Conservation (phyloP, 2,797 vertebrate species). For the Acanthopagrus latus region DNA sequence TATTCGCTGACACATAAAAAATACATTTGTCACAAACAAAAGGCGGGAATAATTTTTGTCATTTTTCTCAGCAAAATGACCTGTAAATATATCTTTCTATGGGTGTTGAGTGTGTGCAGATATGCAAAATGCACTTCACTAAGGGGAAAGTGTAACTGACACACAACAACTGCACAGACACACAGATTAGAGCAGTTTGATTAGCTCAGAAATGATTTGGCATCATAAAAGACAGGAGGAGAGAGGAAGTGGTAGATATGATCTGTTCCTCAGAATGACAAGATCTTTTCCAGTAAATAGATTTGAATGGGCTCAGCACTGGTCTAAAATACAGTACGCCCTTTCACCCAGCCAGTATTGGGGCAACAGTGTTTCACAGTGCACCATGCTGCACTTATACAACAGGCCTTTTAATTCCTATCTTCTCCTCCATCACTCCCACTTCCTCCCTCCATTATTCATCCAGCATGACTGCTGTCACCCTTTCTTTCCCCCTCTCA, state of each 20-base stretch:
- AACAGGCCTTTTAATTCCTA: conserved; percentile 40
- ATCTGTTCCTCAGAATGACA: background rate
- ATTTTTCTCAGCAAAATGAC: background rate
- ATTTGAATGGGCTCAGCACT: background rate
- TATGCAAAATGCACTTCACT: too few species aligned
- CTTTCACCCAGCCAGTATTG: conserved; percentile 7
- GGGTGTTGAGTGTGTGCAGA: background rate
- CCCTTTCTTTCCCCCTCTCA: background rate
- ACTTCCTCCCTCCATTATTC: conserved; percentile 57
- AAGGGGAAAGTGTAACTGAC: background rate
- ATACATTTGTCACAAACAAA: background rate
- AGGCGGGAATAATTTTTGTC: background rate
- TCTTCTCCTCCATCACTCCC: conserved; percentile 44
- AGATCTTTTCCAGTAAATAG: background rate
- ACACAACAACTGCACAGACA: background rate
- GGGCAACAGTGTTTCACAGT: background rate
- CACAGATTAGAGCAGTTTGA: conserved; percentile 4
- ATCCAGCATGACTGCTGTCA: conserved; percentile 35
- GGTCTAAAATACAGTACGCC: background rate
- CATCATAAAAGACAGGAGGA: background rate
- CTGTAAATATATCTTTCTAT: background rate
- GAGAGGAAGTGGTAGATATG: background rate
- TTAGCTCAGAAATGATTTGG: background rate
- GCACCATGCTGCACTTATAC: conserved; percentile 6
- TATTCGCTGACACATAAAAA: background rate